Percentiles rank a stretch among this genome's conserved stretches.
Conservation (phyloP, 2,113 vertebrate genomes). For the Pluvianellus socialis region DNA sequence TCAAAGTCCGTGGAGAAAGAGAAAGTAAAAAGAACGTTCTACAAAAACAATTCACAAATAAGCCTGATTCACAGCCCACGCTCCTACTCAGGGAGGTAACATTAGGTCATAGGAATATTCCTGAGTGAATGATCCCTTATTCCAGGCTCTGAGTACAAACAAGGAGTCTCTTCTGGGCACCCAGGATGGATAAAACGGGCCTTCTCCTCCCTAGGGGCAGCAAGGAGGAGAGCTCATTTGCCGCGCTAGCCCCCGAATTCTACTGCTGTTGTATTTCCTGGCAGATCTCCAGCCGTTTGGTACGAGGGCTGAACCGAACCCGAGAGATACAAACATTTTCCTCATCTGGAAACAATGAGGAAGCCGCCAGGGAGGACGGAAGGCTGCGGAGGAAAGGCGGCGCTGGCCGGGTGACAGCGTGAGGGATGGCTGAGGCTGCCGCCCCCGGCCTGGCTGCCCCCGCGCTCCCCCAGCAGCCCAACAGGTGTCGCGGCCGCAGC, state of each 20-base stretch:
- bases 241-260: neutral
- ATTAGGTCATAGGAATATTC: conserved; percentile 61
- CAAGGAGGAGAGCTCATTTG: neutral
- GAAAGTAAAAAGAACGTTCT: conserved; percentile 2
- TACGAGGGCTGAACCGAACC: neutral
- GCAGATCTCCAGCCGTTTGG: conserved; percentile 1
- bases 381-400: neutral
- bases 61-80: neutral
- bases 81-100: conserved; percentile 30
- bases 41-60: conserved; percentile 13
- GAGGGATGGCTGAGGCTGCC: neutral
- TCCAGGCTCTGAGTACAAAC: conserved; percentile 26
- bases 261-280: neutral
- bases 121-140: conserved; percentile 50
- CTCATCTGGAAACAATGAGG: conserved; percentile 55
- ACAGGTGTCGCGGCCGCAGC: neutral
- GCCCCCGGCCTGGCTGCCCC: neutral
- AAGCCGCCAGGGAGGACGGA: neutral
- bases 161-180: conserved; percentile 39
- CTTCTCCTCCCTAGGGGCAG: neutral
- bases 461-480: neutral
- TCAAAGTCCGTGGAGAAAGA: neutral
- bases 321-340: conserved; percentile 21
- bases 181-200: neutral
- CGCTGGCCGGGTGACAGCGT: neutral